Base-by-base conservation (phyloP, 2,888 invertebrate species). In the Epicampocera succincta region DNA sequence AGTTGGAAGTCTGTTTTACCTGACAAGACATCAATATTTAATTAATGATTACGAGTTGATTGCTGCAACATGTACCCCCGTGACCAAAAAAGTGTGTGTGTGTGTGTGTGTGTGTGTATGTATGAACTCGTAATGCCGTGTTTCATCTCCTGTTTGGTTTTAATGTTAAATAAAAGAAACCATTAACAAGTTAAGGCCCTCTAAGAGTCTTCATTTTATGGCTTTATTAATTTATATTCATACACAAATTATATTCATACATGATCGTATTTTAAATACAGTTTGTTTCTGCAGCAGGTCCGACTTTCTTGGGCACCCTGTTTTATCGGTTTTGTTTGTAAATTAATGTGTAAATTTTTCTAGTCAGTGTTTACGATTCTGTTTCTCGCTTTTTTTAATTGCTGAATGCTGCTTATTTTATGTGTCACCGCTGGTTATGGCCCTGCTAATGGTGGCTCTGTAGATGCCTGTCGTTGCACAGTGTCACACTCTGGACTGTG, bases 181-280 rank as follows among this genome's bases (percentile, higher is more conserved):
- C 48, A 42, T 61, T 76, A 61, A 42, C 11, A 61, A 25, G n/a
- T 17, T 21, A 60, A 48, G 19, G 12, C 25, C 29, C 29, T 75
- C 44, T 17, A 60, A 76, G 21, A 46, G 15, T 6, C 52, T 68
- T 54, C 17, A 52, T 66, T 79, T 72, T 68, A 79, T 72, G 17
- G 25, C 72, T 68, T 79, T 79, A 79, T 73, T 73, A 73, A 73
- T 72, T 78, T 71, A 71, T 65, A 58, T 75, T 60, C 75, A 68
- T 48, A 58, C 48, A 74, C 42, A 73, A 54, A 54, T 61, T 73
- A 25, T 5, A 25, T 25, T 3, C 25, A 25, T 25, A 25, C 25
- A 25, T n/a, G n/a, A 25, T 3, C 25, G 5, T 54, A 73, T 73
- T 54, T 52, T 50, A 54, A 50, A 74, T n/a, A 48, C 29, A 19